These are phyloP conservation scores for Nomada fucata DNA, from an alignment of 2,888 invertebrate species.

Conservation along the genomic window DNA sequence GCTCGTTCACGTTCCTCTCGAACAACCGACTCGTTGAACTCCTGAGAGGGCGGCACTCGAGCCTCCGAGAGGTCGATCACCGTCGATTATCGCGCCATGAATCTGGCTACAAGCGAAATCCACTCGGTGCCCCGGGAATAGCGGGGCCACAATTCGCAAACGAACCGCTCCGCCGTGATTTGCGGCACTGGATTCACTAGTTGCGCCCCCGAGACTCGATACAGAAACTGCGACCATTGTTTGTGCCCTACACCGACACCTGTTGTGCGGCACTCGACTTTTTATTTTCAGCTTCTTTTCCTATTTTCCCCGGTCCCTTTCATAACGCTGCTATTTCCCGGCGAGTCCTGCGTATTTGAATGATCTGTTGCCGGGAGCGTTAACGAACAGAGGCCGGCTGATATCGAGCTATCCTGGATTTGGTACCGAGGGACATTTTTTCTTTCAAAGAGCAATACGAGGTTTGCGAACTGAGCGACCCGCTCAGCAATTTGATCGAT, in stretches of 20 bases:
- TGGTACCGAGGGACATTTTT: too few species aligned
- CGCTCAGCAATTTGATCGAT: too few species aligned
- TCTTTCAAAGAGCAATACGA: too few species aligned
- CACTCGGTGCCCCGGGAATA: slow-evolving; percentile 62
- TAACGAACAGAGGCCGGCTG: too few species aligned
- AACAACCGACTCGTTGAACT: slow-evolving; percentile 75
- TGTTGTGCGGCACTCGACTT: not conserved
- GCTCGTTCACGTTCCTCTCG: slow-evolving; percentile 65
- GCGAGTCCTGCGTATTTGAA: too few species aligned
- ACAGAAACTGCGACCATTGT: not conserved
- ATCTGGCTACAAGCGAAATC: slow-evolving; percentile 64
- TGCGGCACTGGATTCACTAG: not conserved
- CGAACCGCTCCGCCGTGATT: not conserved
- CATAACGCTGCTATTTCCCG: too few species aligned
- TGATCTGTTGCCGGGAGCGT: too few species aligned
- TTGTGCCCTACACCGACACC: not conserved
- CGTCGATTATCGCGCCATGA: slow-evolving; percentile 71
- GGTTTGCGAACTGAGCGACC: too few species aligned
- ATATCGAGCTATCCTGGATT: too few species aligned
- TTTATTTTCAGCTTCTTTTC: not conserved
- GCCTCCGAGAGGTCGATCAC: slow-evolving; percentile 72
- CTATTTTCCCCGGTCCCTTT: too few species aligned
- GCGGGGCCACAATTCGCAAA: slow-evolving; percentile 3
- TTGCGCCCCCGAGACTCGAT: not conserved
- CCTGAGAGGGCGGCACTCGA: slow-evolving; percentile 73